Evolutionary conservation across 2,888 invertebrate species (phyloP).

Genomic region (Andrena minutula): DNA sequence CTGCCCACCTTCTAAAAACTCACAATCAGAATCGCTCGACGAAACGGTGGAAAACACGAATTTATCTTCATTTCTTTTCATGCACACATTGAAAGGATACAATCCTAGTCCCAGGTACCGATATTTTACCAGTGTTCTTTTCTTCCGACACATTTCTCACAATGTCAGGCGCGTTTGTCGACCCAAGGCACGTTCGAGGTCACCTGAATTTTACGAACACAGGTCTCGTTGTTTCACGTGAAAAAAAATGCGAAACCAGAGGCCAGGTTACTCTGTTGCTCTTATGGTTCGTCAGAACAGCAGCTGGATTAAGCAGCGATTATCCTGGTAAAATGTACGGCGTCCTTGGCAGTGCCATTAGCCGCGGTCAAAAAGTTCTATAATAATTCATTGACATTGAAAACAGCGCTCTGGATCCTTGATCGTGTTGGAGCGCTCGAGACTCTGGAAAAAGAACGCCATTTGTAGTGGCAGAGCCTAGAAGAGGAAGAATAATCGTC

Average conservation of each 20-base stretch:
- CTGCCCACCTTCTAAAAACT: background rate
- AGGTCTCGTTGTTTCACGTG: constrained; percentile 15
- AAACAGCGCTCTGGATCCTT: constrained; percentile 4
- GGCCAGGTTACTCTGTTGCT: background rate
- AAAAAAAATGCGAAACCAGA: constrained; percentile 9
- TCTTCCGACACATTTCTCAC: constrained; percentile 55
- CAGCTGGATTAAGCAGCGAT: constrained; percentile 8
- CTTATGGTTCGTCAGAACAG: background rate
- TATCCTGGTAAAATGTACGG: constrained; percentile 1
- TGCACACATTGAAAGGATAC: background rate
- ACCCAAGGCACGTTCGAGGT: constrained; percentile 67
- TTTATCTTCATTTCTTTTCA: background rate
- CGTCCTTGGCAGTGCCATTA: background rate
- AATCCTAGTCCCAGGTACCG: constrained; percentile 2
- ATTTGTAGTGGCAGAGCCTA: constrained; percentile 3
- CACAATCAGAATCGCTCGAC: background rate
- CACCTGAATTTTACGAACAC: constrained; percentile 60
- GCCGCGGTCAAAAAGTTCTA: constrained; percentile 1
- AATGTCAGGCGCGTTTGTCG: constrained; percentile 34
- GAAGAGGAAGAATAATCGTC: constrained; percentile 17
- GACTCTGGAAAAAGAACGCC: background rate
- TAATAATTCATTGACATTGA: constrained; percentile 11
- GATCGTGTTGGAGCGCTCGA: background rate
- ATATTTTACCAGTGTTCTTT: constrained; percentile 20
- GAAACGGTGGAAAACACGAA: background rate